Base-by-base conservation (phyloP, 2,113 vertebrate genomes). In the Gavialis gangeticus region DNA sequence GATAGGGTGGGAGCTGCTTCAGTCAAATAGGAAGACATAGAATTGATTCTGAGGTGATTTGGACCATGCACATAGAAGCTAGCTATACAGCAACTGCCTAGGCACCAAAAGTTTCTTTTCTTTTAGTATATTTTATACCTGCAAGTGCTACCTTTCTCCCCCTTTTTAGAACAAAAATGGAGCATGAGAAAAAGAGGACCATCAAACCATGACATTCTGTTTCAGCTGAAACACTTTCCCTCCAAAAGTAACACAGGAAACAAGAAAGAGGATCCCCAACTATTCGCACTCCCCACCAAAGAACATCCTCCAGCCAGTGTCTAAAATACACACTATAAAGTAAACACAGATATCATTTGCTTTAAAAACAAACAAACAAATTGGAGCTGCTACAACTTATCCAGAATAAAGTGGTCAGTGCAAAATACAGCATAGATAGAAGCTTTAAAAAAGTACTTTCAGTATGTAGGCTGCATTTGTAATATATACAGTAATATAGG, bases 291-390 rank as follows among this genome's bases (percentile, higher is more conserved):
- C 7, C 13, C 19, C 1, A 2, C 28, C 80, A 90, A 87, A 88
- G 55, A 94, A 58, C 0, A 2, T 10, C 18, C 55, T 85, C 66
- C 46, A 83, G n/a, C 25, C 28, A 62, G 4, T 81, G 69, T 71
- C 58, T 94, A 58, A 93, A n/a, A 19, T 10, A 63, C 21, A 62
- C 95, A 90, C 90, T 75, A 3, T 89, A 80, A 95, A 76, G 79
- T 85, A 91, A 97, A 85, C 84, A 64, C 62, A 82, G 46, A 24
- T 11, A 94, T 93, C 91, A 76, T 93, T 89, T 94, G 85, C 82
- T 96, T 84, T 81, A 96, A 92, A 93, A 84, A 66, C n/a, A 46
- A 46, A 46, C 46, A 46, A 46, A 46, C 37, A 67, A 91, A 24
- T 6, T 0, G 54, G 60, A 80, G 79, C 92, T 96, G 59, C 46